Evolutionary conservation across 2,113 vertebrate species (phyloP), one percentile per base, ranked within the genome.

Genomic region (Polypterus senegalus): DNA sequence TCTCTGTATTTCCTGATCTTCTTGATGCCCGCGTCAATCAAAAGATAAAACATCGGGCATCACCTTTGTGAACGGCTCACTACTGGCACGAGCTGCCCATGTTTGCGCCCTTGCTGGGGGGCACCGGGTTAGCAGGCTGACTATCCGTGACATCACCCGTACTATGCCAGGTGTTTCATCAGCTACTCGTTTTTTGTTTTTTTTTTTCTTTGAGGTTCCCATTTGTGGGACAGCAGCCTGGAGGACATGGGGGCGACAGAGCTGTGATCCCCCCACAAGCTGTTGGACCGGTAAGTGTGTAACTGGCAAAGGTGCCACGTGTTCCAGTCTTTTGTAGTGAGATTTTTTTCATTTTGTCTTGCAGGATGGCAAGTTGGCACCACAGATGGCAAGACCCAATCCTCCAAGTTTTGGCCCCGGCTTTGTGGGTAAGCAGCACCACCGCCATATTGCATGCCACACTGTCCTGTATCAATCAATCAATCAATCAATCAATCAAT

Each of bases 371-470:
- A 93, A 81, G 78, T 62, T 90, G 70, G 78, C 83, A 61, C 79
- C 90, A 76, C 93, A 88, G 74, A 76, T 91, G 80, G 84, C 88
- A 55, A 86, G 91, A n/a, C 93, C 93, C 48, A 92, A 79, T 75
- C 92, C 94, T 67, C 94, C 94, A 64, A 96, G 66, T 79, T 93
- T 91, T 67, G 90, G 89, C 67, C 82, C 93, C 9, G 91, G 91
- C 67, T 95, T 95, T 79, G 81, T 87, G 80, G 93, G 96, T 98
- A 86, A 96, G 94, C 95, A 85, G 27, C 27, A 27, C 27, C 27
- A 27, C 27, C 27, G 27, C 27, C 27, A 27, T 27, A 27, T 27
- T 2, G 27, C 27, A 27, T 27, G 27, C 27, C 27, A 27, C 27
- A 27, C 27, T 27, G 27, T 27, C 27, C 27, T 27, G 27, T 27